Evolutionary conservation across 2,888 invertebrate genomes (phyloP).

Genomic region (Phortica okadai): DNA sequence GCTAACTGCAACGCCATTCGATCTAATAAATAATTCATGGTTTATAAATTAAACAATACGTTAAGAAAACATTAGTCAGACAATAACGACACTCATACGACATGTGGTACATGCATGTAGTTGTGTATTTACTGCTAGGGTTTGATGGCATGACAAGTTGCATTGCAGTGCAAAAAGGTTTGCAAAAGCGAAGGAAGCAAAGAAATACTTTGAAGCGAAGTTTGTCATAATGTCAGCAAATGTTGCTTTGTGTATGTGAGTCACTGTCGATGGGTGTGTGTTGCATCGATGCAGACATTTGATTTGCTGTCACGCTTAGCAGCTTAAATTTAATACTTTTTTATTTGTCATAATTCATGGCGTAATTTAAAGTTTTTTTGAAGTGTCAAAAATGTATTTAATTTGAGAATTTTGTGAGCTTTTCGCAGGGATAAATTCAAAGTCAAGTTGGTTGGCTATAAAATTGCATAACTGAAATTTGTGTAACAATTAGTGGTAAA

Average conservation of each 20-base stretch:
- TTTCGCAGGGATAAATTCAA: not conserved
- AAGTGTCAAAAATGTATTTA: not conserved
- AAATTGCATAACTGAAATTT: constrained; percentile 7
- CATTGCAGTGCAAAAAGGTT: constrained; percentile 10
- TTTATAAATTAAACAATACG: constrained; percentile 31
- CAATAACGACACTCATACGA: constrained; percentile 12
- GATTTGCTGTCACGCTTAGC: not conserved
- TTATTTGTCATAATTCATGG: not conserved
- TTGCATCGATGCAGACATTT: not conserved
- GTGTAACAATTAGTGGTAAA: constrained; percentile 21
- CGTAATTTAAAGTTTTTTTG: not conserved
- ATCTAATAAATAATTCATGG: constrained; percentile 30
- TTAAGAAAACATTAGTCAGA: constrained; percentile 33
- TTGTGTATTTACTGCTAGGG: constrained; percentile 2
- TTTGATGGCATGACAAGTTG: not conserved
- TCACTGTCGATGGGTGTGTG: constrained; percentile 31
- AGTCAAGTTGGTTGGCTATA: constrained; percentile 17
- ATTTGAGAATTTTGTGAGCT: not conserved
- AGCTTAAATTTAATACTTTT: not conserved
- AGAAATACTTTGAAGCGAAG: not conserved
- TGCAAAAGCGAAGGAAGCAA: not conserved
- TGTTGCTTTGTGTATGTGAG: constrained; percentile 28
- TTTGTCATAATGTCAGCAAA: constrained; percentile 8
- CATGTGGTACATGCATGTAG: not conserved
- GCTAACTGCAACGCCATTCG: constrained; percentile 11